Evolutionary conservation across 2,797 vertebrate species (phyloP).

Genomic region (Vireo griseus): DNA sequence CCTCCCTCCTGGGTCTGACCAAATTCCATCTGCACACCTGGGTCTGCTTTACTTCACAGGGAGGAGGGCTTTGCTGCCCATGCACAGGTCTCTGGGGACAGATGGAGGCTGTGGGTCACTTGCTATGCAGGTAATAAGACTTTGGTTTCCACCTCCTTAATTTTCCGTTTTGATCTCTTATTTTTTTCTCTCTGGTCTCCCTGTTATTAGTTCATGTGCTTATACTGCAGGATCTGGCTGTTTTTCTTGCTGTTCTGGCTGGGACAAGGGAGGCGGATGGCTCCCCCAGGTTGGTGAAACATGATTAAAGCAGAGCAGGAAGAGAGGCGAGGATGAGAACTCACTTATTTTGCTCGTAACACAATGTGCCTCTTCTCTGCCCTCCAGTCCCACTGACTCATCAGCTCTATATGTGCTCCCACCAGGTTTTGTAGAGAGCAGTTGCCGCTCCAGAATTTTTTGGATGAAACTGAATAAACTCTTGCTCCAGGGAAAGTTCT

Average conservation of each 20-base stretch:
- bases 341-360: background rate
- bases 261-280: conserved; percentile 27
- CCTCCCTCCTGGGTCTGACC: background rate
- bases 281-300: conserved; percentile 59
- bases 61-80: background rate
- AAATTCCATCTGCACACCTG: background rate
- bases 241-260: conserved; percentile 29
- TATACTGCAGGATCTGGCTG: conserved; percentile 30
- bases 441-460: conserved; percentile 46
- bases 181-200: background rate
- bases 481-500: conserved; percentile 41
- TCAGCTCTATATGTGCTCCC: background rate
- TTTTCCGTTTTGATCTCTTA: background rate
- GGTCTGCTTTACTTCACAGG: background rate
- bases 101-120: conserved; percentile 24
- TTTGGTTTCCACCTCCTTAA: background rate
- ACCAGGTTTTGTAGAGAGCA: conserved; percentile 29
- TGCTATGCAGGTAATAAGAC: conserved; percentile 27
- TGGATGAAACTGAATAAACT: conserved; percentile 43
- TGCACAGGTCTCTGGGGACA: background rate
- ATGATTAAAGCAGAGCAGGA: background rate
- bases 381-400: background rate
- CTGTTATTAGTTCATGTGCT: background rate
- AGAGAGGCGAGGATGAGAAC: background rate
- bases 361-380: background rate